These are phyloP conservation scores for Ridgeia piscesae DNA, from an alignment of 1,140 invertebrate species.

Conservation along the genomic window DNA sequence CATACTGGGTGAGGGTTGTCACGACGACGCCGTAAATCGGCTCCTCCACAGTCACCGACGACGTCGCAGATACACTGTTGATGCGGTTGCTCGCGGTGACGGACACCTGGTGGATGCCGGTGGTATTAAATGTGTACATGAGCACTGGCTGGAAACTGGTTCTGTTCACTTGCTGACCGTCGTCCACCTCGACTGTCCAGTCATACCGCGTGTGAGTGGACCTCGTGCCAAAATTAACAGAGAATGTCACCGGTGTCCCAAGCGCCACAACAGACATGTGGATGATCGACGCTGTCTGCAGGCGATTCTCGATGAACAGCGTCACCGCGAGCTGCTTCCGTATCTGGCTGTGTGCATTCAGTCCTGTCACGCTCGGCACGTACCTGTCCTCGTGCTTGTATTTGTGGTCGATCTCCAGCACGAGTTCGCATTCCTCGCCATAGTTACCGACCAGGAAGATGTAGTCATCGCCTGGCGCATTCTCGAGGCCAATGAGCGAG, in stretches of 20 bases:
- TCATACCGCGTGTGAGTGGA: neutral
- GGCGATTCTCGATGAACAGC: neutral
- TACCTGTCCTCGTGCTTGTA: neutral
- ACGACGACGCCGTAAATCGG: neutral
- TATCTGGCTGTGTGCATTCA: neutral
- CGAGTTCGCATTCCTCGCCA: neutral
- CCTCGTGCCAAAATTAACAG: neutral
- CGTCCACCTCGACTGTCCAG: neutral
- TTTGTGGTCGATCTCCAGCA: neutral
- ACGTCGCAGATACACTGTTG: neutral
- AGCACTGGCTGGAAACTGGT: neutral
- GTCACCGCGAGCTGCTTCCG: neutral
- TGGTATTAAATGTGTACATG: neutral
- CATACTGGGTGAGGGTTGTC: neutral
- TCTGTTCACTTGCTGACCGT: neutral
- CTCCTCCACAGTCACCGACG: neutral
- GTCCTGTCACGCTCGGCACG: neutral
- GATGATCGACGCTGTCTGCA: neutral
- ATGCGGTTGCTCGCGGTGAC: neutral
- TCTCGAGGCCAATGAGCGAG: neutral
- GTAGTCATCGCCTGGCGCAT: neutral
- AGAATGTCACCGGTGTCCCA: neutral
- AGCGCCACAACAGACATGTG: neutral
- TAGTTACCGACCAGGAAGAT: neutral
- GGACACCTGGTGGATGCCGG: neutral